These are phyloP conservation scores for Leuctra nigra DNA, from an alignment of 2,888 invertebrate species.

Conservation along the genomic window DNA sequence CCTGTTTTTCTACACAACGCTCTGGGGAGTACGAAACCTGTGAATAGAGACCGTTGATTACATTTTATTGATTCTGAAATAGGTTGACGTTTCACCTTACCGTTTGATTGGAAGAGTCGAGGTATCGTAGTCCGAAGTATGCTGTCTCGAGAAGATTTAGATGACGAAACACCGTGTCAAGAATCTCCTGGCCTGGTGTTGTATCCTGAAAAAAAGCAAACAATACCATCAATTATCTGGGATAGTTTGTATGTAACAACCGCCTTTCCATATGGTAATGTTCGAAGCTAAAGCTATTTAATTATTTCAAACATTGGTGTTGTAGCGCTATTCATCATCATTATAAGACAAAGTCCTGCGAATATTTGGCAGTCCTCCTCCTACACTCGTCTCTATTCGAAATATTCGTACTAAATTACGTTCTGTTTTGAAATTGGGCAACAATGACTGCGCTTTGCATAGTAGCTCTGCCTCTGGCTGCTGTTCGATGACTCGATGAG, in stretches of 20 bases:
- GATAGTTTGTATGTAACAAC: not conserved
- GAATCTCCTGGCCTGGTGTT: conserved; percentile 78
- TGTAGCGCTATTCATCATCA: conserved; percentile 3
- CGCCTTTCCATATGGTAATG: not conserved
- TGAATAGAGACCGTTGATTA: not conserved
- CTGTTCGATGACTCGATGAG: no score
- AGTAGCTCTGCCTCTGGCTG: conserved; percentile 2
- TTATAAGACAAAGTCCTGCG: not conserved
- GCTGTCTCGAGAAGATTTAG: conserved; percentile 92
- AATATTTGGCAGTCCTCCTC: not conserved
- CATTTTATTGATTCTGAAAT: conserved; percentile 14
- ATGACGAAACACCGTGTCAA: conserved; percentile 89
- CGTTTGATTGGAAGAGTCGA: conserved; percentile 90
- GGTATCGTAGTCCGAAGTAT: conserved; percentile 90
- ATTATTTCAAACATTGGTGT: not conserved
- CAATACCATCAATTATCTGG: not conserved
- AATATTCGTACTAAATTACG: conserved; percentile 1
- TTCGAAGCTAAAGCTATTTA: not conserved
- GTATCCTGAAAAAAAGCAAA: conserved; percentile 65
- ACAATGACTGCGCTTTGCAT: conserved; percentile 3
- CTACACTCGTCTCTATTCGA: no score
- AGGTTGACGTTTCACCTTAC: conserved; percentile 50
- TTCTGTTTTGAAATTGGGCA: not conserved
- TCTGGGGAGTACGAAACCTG: not conserved
- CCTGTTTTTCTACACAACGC: not conserved